Base-by-base conservation (phyloP, 2,113 vertebrate species). In the Lota lota region DNA sequence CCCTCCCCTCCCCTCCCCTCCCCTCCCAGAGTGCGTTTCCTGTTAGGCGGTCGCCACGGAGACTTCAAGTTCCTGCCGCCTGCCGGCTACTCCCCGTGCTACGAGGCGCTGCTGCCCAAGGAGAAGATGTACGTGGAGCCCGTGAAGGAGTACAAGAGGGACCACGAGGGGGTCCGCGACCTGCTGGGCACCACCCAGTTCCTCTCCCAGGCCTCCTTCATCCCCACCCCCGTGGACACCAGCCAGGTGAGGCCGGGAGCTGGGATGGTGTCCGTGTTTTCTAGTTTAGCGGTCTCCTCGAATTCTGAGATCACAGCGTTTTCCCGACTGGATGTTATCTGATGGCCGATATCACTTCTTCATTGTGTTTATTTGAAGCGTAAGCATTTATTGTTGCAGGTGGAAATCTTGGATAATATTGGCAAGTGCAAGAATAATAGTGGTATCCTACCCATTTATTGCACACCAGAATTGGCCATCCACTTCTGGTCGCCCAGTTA, bases 41-140 rank as follows among this genome's bases (percentile, higher is more conserved):
- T 99, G 78, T 79, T 98, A 88, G 97, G 97, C 57, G 96, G 96
- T 68, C 95, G 95, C 64, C 97, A 99, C 11, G 97, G 97, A 70
- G 96, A 99, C 78, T 99, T 99, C 83, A 98, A 98, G 85, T 99
- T 99, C 85, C 86, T 99, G 65, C 97, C 97, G 60, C 97, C 97
- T 1, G 90, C 94, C 56, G 93, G 96, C 66, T 99, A 99, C 85
- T 96, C 94, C 51, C 95, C 97, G n/a, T 98, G 96, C 84, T 98
- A 94, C 0, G 97, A 99, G 88, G 97, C 97, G 0, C 88, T 99
- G 77, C 90, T 98, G 78, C 95, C 96, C 36, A 98, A 98, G 86
- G 97, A 99, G 87, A 98, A 95, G 87, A 96, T 99, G 96, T 93
- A 93, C 66, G 70, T 99, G 65, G 97, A 99, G 87, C 91, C 97